These are phyloP conservation scores for Idaea dimidiata DNA, from an alignment of 2,888 invertebrate genomes.

Conservation along the genomic window DNA sequence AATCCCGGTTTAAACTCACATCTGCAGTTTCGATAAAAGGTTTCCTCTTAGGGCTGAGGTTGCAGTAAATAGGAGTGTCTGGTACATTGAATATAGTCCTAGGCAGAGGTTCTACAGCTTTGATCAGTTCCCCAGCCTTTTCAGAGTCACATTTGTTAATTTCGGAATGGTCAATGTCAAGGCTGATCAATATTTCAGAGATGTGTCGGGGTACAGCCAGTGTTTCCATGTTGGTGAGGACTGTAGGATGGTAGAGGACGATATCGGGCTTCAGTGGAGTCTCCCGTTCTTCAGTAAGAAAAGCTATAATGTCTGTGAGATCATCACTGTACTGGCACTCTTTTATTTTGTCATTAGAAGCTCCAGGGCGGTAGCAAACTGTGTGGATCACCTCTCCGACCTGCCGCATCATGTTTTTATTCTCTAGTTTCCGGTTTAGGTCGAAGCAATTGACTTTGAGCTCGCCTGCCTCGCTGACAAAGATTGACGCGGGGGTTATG, in stretches of 20 bases:
- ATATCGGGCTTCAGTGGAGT: conserved; percentile 59
- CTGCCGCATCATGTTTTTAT: conserved; percentile 49
- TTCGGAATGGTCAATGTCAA: conserved; percentile 38
- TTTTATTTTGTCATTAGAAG: conserved; percentile 37
- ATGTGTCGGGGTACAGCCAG: conserved; percentile 40
- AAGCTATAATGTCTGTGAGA: conserved; percentile 56
- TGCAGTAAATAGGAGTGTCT: conserved; percentile 65
- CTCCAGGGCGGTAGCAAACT: conserved; percentile 43
- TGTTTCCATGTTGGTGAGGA: conserved; percentile 64
- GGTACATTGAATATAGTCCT: conserved; percentile 45
- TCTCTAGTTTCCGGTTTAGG: conserved; percentile 30
- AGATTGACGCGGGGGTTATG: conserved; percentile 52
- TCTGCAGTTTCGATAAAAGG: conserved; percentile 34
- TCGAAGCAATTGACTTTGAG: conserved; percentile 68
- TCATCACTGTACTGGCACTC: conserved; percentile 65
- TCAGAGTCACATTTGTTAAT: conserved; percentile 70
- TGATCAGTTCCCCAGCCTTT: conserved; percentile 61
- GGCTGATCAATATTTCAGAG: conserved; percentile 44
- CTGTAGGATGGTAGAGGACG: conserved; percentile 71
- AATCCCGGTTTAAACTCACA: conserved; percentile 34
- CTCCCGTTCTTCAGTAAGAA: conserved; percentile 59
- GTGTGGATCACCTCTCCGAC: conserved; percentile 53
- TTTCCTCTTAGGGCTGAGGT: conserved; percentile 51
- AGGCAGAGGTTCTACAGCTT: conserved; percentile 54
- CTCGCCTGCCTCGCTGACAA: conserved; percentile 57